phyloP scores from a whole-genome alignment of 35 echinoderm and acorn worm species.

The Apostichopus parvimensis region DNA sequence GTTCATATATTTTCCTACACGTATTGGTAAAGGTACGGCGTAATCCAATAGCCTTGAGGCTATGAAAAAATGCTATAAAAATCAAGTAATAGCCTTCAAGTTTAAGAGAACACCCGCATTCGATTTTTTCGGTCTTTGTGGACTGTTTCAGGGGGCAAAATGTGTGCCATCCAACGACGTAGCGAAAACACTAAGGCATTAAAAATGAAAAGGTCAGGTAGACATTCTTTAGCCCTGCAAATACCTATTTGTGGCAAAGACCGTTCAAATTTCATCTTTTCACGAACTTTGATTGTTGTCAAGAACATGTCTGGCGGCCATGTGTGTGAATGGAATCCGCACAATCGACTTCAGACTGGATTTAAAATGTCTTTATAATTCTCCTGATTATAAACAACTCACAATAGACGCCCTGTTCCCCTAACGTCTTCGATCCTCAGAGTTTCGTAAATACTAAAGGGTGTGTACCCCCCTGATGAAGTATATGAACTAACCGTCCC shows the following conservation, averaged over 20 bases:
- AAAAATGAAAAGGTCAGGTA: constrained; percentile 10
- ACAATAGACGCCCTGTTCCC: neutral
- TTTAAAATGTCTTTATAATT: constrained; percentile 24
- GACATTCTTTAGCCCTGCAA: neutral
- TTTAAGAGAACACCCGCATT: constrained; percentile 30
- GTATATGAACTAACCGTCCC: neutral
- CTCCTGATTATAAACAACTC: constrained; percentile 19
- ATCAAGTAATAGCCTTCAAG: constrained; percentile 22
- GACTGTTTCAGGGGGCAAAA: constrained; percentile 6
- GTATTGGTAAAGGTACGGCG: neutral
- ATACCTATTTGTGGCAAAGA: neutral
- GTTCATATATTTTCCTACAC: too few species aligned
- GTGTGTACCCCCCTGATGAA: neutral
- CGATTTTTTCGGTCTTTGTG: neutral
- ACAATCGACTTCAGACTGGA: constrained; percentile 25
- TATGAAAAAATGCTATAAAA: constrained; percentile 26
- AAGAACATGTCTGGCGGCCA: constrained; percentile 37
- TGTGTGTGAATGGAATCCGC: constrained; percentile 27
- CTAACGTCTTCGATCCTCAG: neutral
- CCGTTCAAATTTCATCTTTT: constrained; percentile 30
- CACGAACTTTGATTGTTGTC: neutral
- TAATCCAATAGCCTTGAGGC: constrained; percentile 40
- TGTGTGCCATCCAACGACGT: constrained; percentile 45
- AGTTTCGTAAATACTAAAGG: neutral
- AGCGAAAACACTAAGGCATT: constrained; percentile 21